Percentiles rank a stretch among this genome's conserved stretches.
phyloP scores from a whole-genome alignment of 1,140 invertebrate species.

The Diplogasteroides magnus region DNA sequence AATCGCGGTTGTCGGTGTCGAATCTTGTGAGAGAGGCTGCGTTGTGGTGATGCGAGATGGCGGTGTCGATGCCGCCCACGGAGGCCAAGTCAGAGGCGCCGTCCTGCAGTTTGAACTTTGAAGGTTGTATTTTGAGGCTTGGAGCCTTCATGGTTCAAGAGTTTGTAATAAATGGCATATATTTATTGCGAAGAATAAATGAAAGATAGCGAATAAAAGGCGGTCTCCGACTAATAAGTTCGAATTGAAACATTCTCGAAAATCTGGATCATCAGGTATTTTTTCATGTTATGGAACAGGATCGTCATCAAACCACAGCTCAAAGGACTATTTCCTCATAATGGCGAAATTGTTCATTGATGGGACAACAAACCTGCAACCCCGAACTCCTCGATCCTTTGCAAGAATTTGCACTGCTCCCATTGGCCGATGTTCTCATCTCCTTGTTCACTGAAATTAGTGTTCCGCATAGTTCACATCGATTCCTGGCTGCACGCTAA shows the following conservation, averaged over 20 bases:
- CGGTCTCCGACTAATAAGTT: no score
- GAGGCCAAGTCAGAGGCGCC: slow-evolving; percentile 45
- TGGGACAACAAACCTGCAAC: slow-evolving; percentile 18
- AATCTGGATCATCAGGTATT: no score
- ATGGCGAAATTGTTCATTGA: background rate
- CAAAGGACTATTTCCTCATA: no score
- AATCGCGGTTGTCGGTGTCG: slow-evolving; percentile 52
- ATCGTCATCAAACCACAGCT: no score
- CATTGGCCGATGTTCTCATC: slow-evolving; percentile 25
- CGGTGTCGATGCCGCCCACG: slow-evolving; percentile 48
- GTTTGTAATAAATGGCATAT: background rate
- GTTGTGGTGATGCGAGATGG: slow-evolving; percentile 54
- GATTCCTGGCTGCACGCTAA: background rate
- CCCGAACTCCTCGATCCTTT: slow-evolving; percentile 46
- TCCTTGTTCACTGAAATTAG: background rate
- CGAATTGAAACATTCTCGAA: no score
- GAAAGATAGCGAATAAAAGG: no score
- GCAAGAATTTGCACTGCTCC: slow-evolving; percentile 41
- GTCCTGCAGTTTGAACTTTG: no score
- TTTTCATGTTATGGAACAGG: no score
- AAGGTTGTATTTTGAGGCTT: no score
- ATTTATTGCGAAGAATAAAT: no score
- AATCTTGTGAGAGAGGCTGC: slow-evolving; percentile 51
- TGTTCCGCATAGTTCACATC: no score
- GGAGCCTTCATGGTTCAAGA: no score